Conservation (phyloP, 2,888 invertebrate genomes). For the Phyllotreta cruciferae region DNA sequence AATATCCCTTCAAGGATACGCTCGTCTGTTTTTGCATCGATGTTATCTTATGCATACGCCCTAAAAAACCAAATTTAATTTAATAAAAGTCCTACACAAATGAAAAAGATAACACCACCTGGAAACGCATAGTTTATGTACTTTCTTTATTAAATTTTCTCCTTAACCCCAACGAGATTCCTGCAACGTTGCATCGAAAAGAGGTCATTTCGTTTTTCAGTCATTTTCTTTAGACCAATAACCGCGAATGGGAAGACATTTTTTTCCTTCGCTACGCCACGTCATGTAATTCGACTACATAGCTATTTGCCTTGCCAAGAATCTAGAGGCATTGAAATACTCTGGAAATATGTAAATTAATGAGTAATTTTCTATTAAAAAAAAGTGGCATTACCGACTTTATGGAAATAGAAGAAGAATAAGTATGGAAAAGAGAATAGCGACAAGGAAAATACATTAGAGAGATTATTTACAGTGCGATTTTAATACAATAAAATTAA, state of each 20-base stretch:
- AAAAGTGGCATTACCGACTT: slow-evolving; percentile 5
- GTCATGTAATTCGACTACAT: slow-evolving; percentile 5
- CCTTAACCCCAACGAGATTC: neutral
- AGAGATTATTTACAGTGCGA: too few relatives aligned
- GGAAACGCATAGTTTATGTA: slow-evolving; percentile 2
- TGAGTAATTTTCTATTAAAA: slow-evolving; percentile 10
- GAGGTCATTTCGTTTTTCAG: neutral
- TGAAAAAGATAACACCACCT: neutral
- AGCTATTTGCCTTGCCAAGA: slow-evolving; percentile 9
- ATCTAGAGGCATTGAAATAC: slow-evolving; percentile 7
- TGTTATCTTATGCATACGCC: neutral
- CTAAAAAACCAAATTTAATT: neutral
- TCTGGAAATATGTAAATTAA: slow-evolving; percentile 5
- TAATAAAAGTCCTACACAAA: slow-evolving; percentile 2
- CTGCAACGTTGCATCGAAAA: slow-evolving; percentile 1
- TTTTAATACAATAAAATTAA: too few relatives aligned
- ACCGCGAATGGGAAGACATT: slow-evolving; percentile 1
- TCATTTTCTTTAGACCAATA: slow-evolving; percentile 5
- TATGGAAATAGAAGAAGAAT: neutral
- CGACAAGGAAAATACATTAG: too few relatives aligned
- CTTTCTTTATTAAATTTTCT: slow-evolving; percentile 10
- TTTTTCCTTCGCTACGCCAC: slow-evolving; percentile 5
- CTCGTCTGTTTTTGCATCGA: neutral
- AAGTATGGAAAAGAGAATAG: too few relatives aligned
- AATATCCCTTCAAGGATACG: slow-evolving; percentile 19